Percentiles rank a stretch among this genome's conserved stretches.
Evolutionary conservation across 2,113 vertebrate genomes (phyloP).

Genomic region (Archilochus colubris): DNA sequence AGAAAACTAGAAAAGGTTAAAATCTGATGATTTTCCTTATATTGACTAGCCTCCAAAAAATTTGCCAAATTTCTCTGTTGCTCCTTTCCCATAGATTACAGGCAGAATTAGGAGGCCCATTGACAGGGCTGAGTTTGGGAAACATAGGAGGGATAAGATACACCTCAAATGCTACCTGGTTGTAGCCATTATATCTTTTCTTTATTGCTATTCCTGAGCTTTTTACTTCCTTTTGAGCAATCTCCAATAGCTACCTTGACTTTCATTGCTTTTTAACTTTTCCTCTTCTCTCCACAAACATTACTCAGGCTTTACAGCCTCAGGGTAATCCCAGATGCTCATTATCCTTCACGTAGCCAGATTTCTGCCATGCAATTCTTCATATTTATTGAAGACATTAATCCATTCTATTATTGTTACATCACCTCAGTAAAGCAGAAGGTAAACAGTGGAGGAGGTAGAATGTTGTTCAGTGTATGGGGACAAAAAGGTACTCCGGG

Average conservation of each 20-base stretch:
- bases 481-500: background rate
- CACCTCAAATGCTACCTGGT: background rate
- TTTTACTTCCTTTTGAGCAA: slow-evolving; percentile 39
- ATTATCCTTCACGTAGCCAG: background rate
- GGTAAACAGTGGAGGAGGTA: background rate
- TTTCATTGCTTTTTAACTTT: slow-evolving; percentile 44
- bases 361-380: slow-evolving; percentile 8
- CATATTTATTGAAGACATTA: background rate
- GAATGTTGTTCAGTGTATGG: background rate
- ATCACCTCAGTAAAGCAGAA: background rate
- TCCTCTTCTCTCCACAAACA: slow-evolving; percentile 13
- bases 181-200: background rate
- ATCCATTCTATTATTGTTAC: background rate
- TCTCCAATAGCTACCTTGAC: background rate
- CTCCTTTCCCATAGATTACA: background rate
- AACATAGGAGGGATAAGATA: background rate
- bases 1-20: background rate
- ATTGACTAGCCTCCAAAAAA: background rate
- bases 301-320: slow-evolving; percentile 9
- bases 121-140: background rate
- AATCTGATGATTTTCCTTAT: background rate
- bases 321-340: background rate
- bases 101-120: background rate
- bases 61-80: background rate
- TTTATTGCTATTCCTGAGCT: slow-evolving; percentile 5